Percentiles rank a stretch among this genome's conserved stretches.
Evolutionary conservation across 1,140 invertebrate genomes (phyloP).

Genomic region (Saxidomus purpurata): DNA sequence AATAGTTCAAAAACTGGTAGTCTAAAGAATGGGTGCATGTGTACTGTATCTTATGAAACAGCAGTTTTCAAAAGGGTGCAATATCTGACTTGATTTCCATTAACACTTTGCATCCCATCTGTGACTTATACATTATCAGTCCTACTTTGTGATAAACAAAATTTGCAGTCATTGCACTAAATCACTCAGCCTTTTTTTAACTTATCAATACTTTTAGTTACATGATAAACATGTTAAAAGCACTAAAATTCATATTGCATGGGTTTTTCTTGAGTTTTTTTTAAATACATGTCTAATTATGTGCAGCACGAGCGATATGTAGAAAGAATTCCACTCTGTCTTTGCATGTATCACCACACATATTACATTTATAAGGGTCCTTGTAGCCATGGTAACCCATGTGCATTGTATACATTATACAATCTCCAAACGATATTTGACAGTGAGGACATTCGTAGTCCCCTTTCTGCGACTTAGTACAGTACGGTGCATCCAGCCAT

Average conservation of each 20-base stretch:
- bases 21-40: too few relatives aligned
- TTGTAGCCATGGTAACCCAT: conserved; percentile 97
- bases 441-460: conserved; percentile 93
- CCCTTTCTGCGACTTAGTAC: conserved; percentile 44
- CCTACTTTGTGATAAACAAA: too few relatives aligned
- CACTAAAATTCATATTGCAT: not conserved
- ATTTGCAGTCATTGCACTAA: too few relatives aligned
- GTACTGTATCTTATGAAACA: too few relatives aligned
- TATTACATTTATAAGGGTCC: conserved; percentile 97
- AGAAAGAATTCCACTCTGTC: conserved; percentile 96
- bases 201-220: too few relatives aligned
- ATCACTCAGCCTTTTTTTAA: too few relatives aligned
- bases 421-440: conserved; percentile 95
- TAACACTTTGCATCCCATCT: too few relatives aligned
- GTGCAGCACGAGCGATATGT: conserved; percentile 94
- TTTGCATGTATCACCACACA: conserved; percentile 94
- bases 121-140: too few relatives aligned
- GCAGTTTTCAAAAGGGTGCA: too few relatives aligned
- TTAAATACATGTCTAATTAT: conserved; percentile 85
- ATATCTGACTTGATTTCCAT: too few relatives aligned
- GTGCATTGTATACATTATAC: conserved; percentile 97
- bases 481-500: conserved; percentile 43
- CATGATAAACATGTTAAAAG: not conserved
- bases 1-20: too few relatives aligned
- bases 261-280: not conserved